phyloP scores from a whole-genome alignment of 2,113 vertebrate genomes.

The Boleophthalmus pectinirostris region DNA sequence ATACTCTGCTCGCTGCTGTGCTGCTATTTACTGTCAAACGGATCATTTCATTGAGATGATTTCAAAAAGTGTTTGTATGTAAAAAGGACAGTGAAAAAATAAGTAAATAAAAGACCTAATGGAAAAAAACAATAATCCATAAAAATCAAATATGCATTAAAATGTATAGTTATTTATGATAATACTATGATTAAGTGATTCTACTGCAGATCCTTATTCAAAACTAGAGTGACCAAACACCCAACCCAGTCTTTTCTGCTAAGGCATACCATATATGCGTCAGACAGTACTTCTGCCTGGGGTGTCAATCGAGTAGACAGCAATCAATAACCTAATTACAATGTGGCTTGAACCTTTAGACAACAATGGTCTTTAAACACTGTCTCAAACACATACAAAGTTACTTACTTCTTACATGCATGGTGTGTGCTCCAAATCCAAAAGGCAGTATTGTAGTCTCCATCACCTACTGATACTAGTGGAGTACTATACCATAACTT shows the following conservation, averaged over 20 bases:
- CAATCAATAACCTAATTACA: constrained; percentile 67
- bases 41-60: background rate
- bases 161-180: background rate
- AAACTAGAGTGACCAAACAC: constrained; percentile 7
- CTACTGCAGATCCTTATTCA: background rate
- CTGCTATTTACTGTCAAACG: background rate
- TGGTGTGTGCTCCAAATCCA: background rate
- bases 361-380: constrained; percentile 30
- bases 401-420: background rate
- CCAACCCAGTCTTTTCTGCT: constrained; percentile 12
- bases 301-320: constrained; percentile 55
- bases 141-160: background rate
- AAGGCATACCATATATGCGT: constrained; percentile 14
- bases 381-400: background rate
- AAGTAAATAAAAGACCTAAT: too few relatives aligned
- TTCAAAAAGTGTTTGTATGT: background rate
- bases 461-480: background rate
- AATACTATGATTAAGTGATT: too few relatives aligned
- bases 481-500: too few relatives aligned
- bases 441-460: background rate
- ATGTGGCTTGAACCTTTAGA: constrained; percentile 22
- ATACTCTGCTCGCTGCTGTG: background rate
- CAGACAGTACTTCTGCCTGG: constrained; percentile 20
- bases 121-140: too few relatives aligned
- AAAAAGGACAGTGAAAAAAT: too few relatives aligned